A percentile compares a stretch with the other conserved stretches of the same genome.
These are phyloP conservation scores for Petrolisthes cinctipes DNA, from an alignment of 2,888 invertebrate species.

Conservation along the genomic window DNA sequence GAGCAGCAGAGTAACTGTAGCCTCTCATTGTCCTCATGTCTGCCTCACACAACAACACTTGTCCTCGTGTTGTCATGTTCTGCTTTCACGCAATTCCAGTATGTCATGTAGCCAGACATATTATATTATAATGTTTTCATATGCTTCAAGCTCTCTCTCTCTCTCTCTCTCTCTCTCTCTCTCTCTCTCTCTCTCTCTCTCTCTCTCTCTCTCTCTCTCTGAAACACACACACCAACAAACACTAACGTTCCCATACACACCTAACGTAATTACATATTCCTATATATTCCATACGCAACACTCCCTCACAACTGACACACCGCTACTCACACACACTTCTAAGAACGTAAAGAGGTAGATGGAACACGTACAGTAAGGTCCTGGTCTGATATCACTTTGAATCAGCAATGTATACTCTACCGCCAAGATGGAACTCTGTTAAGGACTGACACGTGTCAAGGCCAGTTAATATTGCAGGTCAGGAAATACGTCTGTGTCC, in stretches of 20 bases:
- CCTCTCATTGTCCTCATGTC: neutral
- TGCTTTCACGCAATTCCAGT: neutral
- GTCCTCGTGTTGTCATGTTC: neutral
- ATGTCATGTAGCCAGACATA: too few relatives aligned
- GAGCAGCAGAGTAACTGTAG: neutral
- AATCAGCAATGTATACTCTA: too few relatives aligned
- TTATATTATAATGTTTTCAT: too few relatives aligned
- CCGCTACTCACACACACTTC: too few relatives aligned
- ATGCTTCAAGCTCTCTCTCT: neutral
- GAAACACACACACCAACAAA: too few relatives aligned
- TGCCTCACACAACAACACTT: neutral
- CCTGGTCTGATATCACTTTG: too few relatives aligned
- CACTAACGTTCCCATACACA: neutral
- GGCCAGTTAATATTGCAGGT: too few relatives aligned
- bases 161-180: neutral
- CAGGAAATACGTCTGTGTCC: too few relatives aligned
- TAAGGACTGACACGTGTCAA: too few relatives aligned
- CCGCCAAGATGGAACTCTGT: too few relatives aligned
- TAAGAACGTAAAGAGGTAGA: too few relatives aligned
- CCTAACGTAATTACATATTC: neutral
- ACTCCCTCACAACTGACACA: neutral
- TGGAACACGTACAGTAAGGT: too few relatives aligned
- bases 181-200: neutral
- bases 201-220: slow-evolving; percentile 21
- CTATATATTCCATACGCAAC: neutral